phyloP scores from a whole-genome alignment of 1,140 invertebrate species.

The Drosophila lacertosa region DNA sequence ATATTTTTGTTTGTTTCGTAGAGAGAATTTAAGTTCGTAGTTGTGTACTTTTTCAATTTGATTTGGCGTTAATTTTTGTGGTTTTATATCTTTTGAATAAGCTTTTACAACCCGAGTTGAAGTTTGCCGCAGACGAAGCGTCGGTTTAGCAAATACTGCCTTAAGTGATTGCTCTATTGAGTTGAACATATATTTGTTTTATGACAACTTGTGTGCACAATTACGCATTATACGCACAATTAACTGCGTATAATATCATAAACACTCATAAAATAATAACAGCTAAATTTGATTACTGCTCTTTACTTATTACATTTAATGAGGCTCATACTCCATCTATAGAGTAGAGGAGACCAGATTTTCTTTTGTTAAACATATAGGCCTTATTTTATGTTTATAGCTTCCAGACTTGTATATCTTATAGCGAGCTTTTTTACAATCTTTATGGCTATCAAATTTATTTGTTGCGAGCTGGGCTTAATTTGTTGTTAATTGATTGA shows the following conservation, averaged over 20 bases:
- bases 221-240: too few species aligned
- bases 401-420: not conserved
- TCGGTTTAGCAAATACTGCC: not conserved
- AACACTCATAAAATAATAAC: too few species aligned
- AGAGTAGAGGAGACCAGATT: too few species aligned
- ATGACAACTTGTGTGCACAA: not conserved
- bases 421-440: not conserved
- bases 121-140: not conserved
- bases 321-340: too few species aligned
- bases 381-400: too few species aligned
- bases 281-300: too few species aligned
- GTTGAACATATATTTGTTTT: not conserved
- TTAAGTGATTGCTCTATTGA: not conserved
- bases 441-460: not conserved
- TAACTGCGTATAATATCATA: not conserved
- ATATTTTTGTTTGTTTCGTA: slow-evolving; percentile 19
- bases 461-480: not conserved
- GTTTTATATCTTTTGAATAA: slow-evolving; percentile 3
- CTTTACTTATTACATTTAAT: too few species aligned
- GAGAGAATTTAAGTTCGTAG: slow-evolving; percentile 4
- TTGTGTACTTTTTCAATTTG: slow-evolving; percentile 23
- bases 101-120: not conserved
- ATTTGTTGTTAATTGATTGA: slow-evolving; percentile 17
- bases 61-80: slow-evolving; percentile 12
- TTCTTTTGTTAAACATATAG: too few species aligned